phyloP scores from a whole-genome alignment of 1,140 invertebrate genomes.

The Drosophila sturtevanti region DNA sequence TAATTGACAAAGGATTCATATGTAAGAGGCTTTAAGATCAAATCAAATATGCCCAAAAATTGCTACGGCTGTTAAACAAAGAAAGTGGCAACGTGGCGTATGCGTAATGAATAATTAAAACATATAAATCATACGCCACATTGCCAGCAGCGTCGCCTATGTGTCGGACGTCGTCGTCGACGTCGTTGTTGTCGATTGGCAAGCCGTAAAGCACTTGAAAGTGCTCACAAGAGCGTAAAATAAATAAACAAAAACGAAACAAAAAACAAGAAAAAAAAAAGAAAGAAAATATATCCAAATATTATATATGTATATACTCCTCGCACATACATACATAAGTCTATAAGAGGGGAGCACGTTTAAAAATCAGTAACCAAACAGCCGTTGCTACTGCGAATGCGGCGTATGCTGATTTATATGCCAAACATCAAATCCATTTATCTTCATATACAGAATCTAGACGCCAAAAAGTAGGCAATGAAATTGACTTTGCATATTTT shows the following conservation, averaged over 20 bases:
- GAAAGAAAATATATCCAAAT: constrained; percentile 57
- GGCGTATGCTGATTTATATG: constrained; percentile 66
- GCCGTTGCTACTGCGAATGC: constrained; percentile 16
- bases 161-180: constrained; percentile 41
- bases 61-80: neutral
- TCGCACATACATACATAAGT: neutral
- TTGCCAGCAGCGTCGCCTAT: constrained; percentile 52
- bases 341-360: neutral
- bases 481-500: constrained; percentile 45
- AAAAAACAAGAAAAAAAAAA: constrained; percentile 5
- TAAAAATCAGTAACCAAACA: constrained; percentile 50
- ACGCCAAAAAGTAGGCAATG: constrained; percentile 26
- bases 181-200: neutral
- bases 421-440: constrained; percentile 77
- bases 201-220: constrained; percentile 58
- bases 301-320: constrained; percentile 29
- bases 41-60: neutral
- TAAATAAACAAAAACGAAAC: constrained; percentile 33
- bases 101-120: constrained; percentile 74
- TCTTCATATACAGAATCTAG: constrained; percentile 53
- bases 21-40: neutral
- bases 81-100: constrained; percentile 29
- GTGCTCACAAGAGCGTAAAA: constrained; percentile 63
- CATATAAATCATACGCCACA: constrained; percentile 74
- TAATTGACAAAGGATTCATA: neutral